These are phyloP conservation scores for Alfaro cultratus DNA, from an alignment of 2,797 vertebrate genomes.

Conservation along the genomic window DNA sequence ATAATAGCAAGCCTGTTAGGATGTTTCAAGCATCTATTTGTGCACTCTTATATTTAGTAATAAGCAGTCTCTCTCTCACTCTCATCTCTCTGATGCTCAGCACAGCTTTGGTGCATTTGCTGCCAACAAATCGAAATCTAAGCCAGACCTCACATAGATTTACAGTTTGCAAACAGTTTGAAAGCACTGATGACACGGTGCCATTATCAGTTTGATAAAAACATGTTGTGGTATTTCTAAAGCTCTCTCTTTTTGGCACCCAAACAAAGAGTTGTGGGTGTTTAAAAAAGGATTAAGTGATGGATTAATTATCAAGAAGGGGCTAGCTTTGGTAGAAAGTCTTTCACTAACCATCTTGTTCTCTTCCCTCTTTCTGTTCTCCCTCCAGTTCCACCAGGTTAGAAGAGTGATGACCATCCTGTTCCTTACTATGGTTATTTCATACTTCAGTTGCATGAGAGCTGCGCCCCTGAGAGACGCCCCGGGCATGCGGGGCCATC, in stretches of 20 bases:
- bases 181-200: slow-evolving; percentile 52
- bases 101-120: slow-evolving; percentile 43
- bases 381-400: slow-evolving; percentile 97
- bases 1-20: slow-evolving; percentile 37
- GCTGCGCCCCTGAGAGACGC: slow-evolving; percentile 99
- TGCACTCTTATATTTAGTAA: slow-evolving; percentile 59
- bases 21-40: slow-evolving; percentile 48
- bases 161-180: slow-evolving; percentile 67
- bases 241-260: slow-evolving; percentile 46
- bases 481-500: slow-evolving; percentile 91
- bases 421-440: slow-evolving; percentile 99
- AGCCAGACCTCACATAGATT: slow-evolving; percentile 67
- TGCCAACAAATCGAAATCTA: slow-evolving; percentile 67
- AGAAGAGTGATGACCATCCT: slow-evolving; percentile 99
- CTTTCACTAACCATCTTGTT: slow-evolving; percentile 48
- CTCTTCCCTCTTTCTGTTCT: slow-evolving; percentile 36
- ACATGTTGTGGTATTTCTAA: slow-evolving; percentile 45
- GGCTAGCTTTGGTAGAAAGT: slow-evolving; percentile 42
- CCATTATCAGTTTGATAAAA: slow-evolving; percentile 55
- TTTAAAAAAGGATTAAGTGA: slow-evolving; percentile 33
- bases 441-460: slow-evolving; percentile 99
- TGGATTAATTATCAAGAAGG: slow-evolving; percentile 54
- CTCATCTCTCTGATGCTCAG: slow-evolving; percentile 45
- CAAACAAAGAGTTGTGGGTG: slow-evolving; percentile 37
- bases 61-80: slow-evolving; percentile 14